A percentile compares a stretch with the other conserved stretches of the same genome.
phyloP scores from a whole-genome alignment of 2,113 vertebrate genomes.

The Oreochromis aureus region DNA sequence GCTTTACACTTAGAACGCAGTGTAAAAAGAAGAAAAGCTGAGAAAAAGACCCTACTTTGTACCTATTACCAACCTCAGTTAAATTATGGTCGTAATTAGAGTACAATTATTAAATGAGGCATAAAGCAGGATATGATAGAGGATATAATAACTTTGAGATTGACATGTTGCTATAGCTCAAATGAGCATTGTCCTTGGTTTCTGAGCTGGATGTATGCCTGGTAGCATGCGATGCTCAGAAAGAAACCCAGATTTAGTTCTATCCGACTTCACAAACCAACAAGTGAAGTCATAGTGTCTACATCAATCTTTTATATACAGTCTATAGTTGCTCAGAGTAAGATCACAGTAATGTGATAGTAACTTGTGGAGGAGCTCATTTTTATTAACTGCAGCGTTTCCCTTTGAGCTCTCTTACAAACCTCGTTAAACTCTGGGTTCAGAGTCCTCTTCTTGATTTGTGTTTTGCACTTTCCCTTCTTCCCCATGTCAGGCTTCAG shows the following conservation, averaged over 20 bases:
- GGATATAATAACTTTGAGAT: not conserved
- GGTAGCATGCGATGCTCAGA: not conserved
- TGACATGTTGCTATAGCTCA: not conserved
- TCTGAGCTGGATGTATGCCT: not conserved
- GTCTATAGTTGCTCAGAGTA: not conserved
- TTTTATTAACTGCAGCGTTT: not conserved
- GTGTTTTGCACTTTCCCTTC: conserved; percentile 95
- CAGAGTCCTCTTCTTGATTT: conserved; percentile 97
- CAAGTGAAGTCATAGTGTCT: not conserved
- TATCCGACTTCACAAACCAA: not conserved
- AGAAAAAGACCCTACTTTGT: not conserved
- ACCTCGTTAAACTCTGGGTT: conserved; percentile 99
- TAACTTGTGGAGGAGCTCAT: not conserved
- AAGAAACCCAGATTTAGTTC: not conserved
- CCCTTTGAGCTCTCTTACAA: not conserved
- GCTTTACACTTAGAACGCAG: not conserved
- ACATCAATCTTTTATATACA: not conserved
- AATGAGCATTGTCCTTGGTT: not conserved
- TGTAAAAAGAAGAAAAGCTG: not conserved
- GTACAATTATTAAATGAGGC: not conserved
- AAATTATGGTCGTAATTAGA: not conserved
- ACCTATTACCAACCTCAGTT: not conserved
- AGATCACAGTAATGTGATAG: not conserved
- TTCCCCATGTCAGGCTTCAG: conserved; percentile 98
- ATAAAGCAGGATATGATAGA: not conserved